Base-by-base conservation (phyloP, 1,140 invertebrate species). In the Aricia agestis region DNA sequence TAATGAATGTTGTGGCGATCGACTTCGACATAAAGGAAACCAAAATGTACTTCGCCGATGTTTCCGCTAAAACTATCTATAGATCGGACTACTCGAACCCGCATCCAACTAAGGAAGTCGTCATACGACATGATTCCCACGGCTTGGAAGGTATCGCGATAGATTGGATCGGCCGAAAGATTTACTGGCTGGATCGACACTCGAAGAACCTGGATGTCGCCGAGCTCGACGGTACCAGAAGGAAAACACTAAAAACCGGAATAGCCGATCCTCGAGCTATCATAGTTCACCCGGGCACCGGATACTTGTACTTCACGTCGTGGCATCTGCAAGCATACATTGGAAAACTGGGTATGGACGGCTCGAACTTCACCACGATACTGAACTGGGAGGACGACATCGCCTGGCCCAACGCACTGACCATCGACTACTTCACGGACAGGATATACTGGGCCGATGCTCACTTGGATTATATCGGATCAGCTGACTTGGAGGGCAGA, bases 281-380 rank as follows among this genome's bases (percentile, higher is more conserved):
- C 59, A 97, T 96, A 5, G 97, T 99, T 1, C 98, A 99, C 93
- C 99, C 98, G 7, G 96, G 97, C 13, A 97, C 95, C 72, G 98
- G 98, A 42, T 98, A 98, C 82, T 82, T 99, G 19, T 99, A 98
- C 92, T 99, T 98, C 85, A 97, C 98, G 15, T 98, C 98, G 5
- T 99, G 98, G 98, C 97, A 98, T 86, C 93, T 99, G 36, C 96
- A 98, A 92, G 97, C 98, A 0, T 99, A 98, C 83, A 99, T 99
- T 75, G 98, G 96, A n/a, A 97, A 98, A 88, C 95, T 99, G 88
- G 98, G 98, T 66, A 97, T 99, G 97, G 98, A 99, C 83, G 99
- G 98, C 0, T 95, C 95, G 1, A 98, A 99, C 79, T 96, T 98
- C 75, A 96, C 96, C 0, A 93, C 95, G 68, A 96, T 99, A 74